Evolutionary conservation across 2,797 vertebrate species (phyloP).

Genomic region (Sorex maritimensis): DNA sequence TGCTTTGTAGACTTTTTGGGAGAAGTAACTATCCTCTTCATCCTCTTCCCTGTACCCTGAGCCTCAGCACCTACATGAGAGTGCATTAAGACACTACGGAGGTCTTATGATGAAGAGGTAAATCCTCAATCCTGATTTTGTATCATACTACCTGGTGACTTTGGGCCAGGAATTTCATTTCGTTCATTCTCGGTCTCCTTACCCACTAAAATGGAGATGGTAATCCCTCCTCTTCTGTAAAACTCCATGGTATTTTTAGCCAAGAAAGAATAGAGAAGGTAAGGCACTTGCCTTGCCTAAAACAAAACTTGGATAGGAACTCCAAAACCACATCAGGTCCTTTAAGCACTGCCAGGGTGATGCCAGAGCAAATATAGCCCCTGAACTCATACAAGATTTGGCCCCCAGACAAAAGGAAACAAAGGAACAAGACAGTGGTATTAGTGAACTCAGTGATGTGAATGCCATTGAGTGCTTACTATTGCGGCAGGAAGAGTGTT

Average conservation of each 20-base stretch:
- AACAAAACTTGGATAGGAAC: too few species aligned
- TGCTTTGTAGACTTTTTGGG: neutral
- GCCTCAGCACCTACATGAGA: neutral
- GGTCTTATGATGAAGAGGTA: conserved; percentile 3
- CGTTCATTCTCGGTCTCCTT: neutral
- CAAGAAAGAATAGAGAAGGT: too few species aligned
- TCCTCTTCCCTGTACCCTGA: neutral
- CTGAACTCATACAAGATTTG: too few species aligned
- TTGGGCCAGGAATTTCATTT: neutral
- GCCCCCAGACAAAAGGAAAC: too few species aligned
- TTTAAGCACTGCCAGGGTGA: too few species aligned
- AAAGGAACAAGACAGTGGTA: too few species aligned
- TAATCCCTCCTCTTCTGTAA: conserved; percentile 46
- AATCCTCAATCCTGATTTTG: conserved; percentile 28
- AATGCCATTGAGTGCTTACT: neutral
- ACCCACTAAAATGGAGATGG: neutral
- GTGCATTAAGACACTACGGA: neutral
- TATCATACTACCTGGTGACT: neutral
- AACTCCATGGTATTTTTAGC: neutral
- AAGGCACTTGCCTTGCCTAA: too few species aligned
- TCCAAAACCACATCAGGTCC: too few species aligned
- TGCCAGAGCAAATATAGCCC: too few species aligned
- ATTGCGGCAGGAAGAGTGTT: too few species aligned
- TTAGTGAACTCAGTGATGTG: neutral
- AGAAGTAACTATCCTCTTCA: conserved; percentile 1